Evolutionary conservation across 1,140 invertebrate genomes (phyloP), one percentile per base, ranked within the genome.

Genomic region (Philopotamus ludificatus): DNA sequence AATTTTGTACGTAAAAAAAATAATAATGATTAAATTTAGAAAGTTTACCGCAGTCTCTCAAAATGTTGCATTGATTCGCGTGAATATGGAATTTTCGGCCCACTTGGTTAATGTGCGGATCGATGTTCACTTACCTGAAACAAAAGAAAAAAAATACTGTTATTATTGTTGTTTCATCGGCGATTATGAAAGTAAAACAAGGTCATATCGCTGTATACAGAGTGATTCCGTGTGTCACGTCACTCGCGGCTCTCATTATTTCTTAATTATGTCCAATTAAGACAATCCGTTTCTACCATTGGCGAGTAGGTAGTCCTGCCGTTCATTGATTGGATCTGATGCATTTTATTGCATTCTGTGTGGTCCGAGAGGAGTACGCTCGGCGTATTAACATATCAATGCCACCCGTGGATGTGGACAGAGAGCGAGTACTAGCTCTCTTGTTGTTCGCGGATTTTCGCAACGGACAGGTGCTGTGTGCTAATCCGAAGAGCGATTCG

Each of bases 101-200:
- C 45, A 64, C 62, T 57, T 64, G 62, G 25, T 34, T 23, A 44
- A 12, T 3, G 25, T 25, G 62, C 62, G 54, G 15, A 18, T 55
- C 62, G 26, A 23, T 18, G 47, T 63, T 25, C 61, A 45, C 62
- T 64, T 57, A 64, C 62, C 62, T 64, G 62, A 16, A 57, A 64
- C 41, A 55, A 64, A 28, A 62, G 28, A 62, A 51, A 26, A 23
- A 51, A 50, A 47, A 12, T 26, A 21, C 3, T 21, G 47, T 50
- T 18, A 50, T 50, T 50, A 20, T 50, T 50, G 22, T 20, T 21
- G 20, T 34, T 34, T 34, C 4, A 34, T 12, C 28, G 12, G 12
- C 4, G 12, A 34, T 34, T n/a, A n/a, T n/a, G n/a, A 34, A 34
- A 34, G 12, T 7, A 12, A 34, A 34, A 34, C 28, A 34, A 34